Base-by-base conservation (phyloP, 2,113 vertebrate genomes). In the Menidia beryllina region DNA sequence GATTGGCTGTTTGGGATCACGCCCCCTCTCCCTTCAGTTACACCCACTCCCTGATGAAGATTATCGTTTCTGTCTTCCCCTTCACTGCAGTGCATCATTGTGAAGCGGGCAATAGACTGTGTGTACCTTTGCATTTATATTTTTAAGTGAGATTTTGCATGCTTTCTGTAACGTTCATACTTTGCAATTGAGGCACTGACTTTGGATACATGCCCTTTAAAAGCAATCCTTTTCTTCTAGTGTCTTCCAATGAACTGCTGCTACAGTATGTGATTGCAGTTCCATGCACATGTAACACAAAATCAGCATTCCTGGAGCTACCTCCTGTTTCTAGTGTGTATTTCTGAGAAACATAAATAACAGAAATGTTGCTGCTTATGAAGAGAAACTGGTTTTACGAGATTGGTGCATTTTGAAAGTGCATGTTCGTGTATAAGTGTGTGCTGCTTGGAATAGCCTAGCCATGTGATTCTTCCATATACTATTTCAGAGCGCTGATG, bases 391-490 rank as follows among this genome's bases (percentile, higher is more conserved):
- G 24, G 26, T 13, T 14, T 54, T 5, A 26, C 14, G 23, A 38
- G 23, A 13, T 62, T 55, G 57, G 34, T 49, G 54, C 43, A 70
- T 60, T 83, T 69, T 69, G 24, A 53, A 57, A 6, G 3, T 63
- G 76, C 66, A 54, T 47, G 56, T 24, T 43, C 7, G 17, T 45
- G 62, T 43, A 36, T 11, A 27, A 27, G 51, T 21, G 30, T 21
- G 30, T 24, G 72, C 66, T 58, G 81, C 91, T 90, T 76, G 84
- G 87, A 93, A 93, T 94, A 92, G 86, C 86, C 34, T 14, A 55
- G 74, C 75, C 91, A 93, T 91, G 91, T 92, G 93, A 93, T 91
- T 88, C 88, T 78, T 67, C 56, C 75, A 56, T 84, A n/a, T 82
- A 84, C 88, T 92, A 91, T 94, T 94, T 94, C 81, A 82, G 87